Evolutionary conservation across 2,888 invertebrate genomes (phyloP).

Genomic region (Polymixis lichenea): DNA sequence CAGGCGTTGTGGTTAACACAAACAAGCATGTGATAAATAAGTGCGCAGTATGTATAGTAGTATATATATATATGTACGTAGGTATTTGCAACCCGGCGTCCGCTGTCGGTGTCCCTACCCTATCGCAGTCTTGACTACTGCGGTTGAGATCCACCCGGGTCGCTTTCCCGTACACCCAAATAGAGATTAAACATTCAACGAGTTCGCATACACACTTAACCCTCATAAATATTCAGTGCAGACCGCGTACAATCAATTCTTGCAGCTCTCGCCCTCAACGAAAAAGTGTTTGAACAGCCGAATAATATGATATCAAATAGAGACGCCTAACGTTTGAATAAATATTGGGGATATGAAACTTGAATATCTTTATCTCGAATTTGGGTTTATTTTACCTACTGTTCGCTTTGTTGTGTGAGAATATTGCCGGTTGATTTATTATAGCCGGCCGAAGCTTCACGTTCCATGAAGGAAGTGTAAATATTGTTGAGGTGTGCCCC

Average conservation of each 20-base stretch:
- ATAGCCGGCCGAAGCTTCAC: conserved; percentile 35
- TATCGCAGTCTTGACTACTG: conserved; percentile 65
- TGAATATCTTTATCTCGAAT: conserved; percentile 70
- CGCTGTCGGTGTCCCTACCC: conserved; percentile 54
- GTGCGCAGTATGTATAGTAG: conserved; percentile 36
- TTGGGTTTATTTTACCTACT: conserved; percentile 62
- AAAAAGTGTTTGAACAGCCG: conserved; percentile 86
- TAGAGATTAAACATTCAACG: conserved; percentile 90
- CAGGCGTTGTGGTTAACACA: conserved; percentile 48
- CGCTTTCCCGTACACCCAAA: conserved; percentile 77
- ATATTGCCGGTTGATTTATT: conserved; percentile 63
- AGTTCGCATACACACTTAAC: conserved; percentile 90
- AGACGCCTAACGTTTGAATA: conserved; percentile 82
- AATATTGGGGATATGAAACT: conserved; percentile 78
- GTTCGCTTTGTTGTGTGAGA: conserved; percentile 60
- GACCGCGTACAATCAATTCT: conserved; percentile 89
- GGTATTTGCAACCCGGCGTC: conserved; percentile 22
- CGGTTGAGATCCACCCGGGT: conserved; percentile 67
- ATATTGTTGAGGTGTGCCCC: conserved; percentile 6
- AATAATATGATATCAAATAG: conserved; percentile 86
- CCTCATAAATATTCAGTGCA: conserved; percentile 89
- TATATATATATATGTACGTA: no score
- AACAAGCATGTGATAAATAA: conserved; percentile 52
- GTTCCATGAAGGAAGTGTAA: conserved; percentile 23
- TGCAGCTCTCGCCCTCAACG: conserved; percentile 78